A percentile compares a stretch with the other conserved stretches of the same genome.
phyloP scores from a whole-genome alignment of 2,888 invertebrate species.

The Neoaliturus tenellus region DNA sequence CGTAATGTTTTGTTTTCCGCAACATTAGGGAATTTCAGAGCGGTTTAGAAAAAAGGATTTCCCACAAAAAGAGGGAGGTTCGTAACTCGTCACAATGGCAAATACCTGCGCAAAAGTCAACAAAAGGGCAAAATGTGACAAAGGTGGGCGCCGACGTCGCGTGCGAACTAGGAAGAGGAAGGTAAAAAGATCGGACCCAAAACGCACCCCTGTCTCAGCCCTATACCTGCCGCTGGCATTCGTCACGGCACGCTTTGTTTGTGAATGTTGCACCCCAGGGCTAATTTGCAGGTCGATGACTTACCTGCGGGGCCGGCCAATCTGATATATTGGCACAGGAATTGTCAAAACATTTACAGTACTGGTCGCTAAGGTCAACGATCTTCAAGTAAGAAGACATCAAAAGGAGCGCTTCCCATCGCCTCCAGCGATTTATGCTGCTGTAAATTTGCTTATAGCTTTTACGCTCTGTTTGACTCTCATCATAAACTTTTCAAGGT shows the following conservation, averaged over 20 bases:
- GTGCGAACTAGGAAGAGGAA: conserved; percentile 26
- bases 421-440: neutral
- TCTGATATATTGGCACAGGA: neutral
- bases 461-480: no score
- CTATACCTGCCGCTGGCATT: conserved; percentile 17
- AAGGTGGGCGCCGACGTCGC: conserved; percentile 3
- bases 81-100: neutral
- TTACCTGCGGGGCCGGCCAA: neutral
- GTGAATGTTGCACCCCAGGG: conserved; percentile 34
- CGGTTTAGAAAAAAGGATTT: no score
- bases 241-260: conserved; percentile 34
- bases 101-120: neutral
- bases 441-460: neutral
- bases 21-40: no score
- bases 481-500: no score
- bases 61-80: neutral
- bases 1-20: no score
- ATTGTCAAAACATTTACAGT: conserved; percentile 1
- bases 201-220: neutral
- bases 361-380: neutral
- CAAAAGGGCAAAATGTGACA: neutral
- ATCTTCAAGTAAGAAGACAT: neutral
- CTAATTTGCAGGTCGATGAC: conserved; percentile 8
- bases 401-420: no score
- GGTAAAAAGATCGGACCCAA: conserved; percentile 23